These are phyloP conservation scores for Amorpha juglandis DNA, from an alignment of 2,888 invertebrate species.

Conservation along the genomic window DNA sequence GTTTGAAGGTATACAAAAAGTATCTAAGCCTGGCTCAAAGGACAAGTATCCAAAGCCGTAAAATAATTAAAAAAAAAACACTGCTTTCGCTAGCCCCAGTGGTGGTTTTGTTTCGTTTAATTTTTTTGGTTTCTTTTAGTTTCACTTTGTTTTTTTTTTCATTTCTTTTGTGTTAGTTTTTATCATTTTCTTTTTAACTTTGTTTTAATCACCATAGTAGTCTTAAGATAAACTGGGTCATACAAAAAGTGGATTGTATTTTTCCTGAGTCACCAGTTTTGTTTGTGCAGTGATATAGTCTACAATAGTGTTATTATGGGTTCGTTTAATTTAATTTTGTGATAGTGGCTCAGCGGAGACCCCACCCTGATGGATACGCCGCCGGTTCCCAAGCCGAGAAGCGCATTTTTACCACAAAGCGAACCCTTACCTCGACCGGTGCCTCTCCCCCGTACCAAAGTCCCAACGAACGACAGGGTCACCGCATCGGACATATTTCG, in stretches of 20 bases:
- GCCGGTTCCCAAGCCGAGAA: slow-evolving; percentile 75
- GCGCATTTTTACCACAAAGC: slow-evolving; percentile 51
- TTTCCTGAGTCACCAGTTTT: slow-evolving; percentile 25
- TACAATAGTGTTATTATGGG: slow-evolving; percentile 48
- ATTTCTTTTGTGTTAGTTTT: slow-evolving; percentile 4
- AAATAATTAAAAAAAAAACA: no score
- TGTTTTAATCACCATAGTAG: neutral
- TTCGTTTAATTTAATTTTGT: slow-evolving; percentile 44
- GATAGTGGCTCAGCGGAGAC: slow-evolving; percentile 35
- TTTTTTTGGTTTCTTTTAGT: slow-evolving; percentile 7
- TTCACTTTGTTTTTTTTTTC: slow-evolving; percentile 11
- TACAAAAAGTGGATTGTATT: neutral
- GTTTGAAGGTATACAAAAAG: no score
- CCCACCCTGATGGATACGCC: slow-evolving; percentile 66
- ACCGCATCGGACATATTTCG: slow-evolving; percentile 75
- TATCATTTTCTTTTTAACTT: neutral
- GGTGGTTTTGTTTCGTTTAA: slow-evolving; percentile 20
- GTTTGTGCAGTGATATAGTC: slow-evolving; percentile 23
- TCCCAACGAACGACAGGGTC: slow-evolving; percentile 60
- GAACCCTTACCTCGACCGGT: slow-evolving; percentile 75
- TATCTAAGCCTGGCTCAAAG: no score
- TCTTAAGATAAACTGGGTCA: slow-evolving; percentile 2
- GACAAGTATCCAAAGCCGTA: no score
- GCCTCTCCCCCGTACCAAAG: slow-evolving; percentile 80
- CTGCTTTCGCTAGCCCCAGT: no score